These are phyloP conservation scores for Bradypus variegatus DNA, from an alignment of 2,797 vertebrate genomes.

Conservation along the genomic window DNA sequence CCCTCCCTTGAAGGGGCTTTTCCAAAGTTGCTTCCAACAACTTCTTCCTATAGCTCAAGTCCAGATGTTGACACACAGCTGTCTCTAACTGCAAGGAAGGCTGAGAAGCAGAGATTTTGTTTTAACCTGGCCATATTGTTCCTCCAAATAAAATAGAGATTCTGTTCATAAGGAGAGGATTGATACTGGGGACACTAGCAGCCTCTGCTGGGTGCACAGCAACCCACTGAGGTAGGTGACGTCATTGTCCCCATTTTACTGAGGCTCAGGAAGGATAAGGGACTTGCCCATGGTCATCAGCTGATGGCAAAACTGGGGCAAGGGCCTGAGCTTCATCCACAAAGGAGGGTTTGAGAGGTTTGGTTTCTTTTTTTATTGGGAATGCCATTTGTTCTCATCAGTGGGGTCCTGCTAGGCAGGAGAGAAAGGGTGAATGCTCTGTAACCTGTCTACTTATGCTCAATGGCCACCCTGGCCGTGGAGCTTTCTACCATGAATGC, in stretches of 20 bases:
- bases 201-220: not conserved
- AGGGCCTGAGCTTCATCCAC: not conserved
- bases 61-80: not conserved
- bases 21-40: not conserved
- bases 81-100: not conserved
- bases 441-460: constrained; percentile 65
- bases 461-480: constrained; percentile 66
- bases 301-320: not conserved
- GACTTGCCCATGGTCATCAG: not conserved
- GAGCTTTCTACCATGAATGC: not conserved
- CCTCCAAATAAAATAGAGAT: not conserved
- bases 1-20: not conserved
- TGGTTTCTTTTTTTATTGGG: not conserved
- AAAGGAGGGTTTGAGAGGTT: too few relatives aligned
- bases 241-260: not conserved
- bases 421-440: not conserved
- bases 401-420: not conserved
- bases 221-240: not conserved
- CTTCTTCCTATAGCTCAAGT: not conserved
- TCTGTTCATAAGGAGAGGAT: not conserved
- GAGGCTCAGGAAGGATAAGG: not conserved
- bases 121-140: not conserved
- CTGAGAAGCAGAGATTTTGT: not conserved
- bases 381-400: not conserved
- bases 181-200: not conserved